phyloP scores from a whole-genome alignment of 2,113 vertebrate genomes.

The Theristicus caerulescens region DNA sequence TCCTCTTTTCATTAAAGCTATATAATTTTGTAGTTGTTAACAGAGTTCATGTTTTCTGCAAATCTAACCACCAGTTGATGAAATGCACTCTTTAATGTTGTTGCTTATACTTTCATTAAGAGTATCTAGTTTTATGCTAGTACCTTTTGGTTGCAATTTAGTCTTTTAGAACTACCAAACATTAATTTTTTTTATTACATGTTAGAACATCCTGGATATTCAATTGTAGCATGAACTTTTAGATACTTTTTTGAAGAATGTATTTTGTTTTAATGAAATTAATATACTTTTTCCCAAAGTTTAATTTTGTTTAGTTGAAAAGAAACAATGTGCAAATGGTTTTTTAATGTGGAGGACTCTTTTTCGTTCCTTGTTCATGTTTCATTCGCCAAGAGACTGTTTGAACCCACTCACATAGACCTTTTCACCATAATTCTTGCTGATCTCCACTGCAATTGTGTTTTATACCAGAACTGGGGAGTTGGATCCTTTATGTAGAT shows the following conservation, averaged over 20 bases:
- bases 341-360: not conserved
- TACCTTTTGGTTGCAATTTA: not conserved
- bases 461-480: not conserved
- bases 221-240: not conserved
- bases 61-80: not conserved
- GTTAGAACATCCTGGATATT: not conserved
- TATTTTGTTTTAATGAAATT: not conserved
- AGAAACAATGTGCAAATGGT: not conserved
- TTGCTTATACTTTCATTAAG: not conserved
- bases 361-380: not conserved
- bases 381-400: not conserved
- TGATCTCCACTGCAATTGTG: not conserved
- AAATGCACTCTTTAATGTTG: not conserved
- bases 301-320: not conserved
- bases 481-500: not conserved
- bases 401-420: not conserved
- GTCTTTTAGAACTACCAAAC: not conserved
- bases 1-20: not conserved
- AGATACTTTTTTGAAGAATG: not conserved
- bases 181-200: not conserved
- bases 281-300: not conserved
- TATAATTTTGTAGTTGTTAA: not conserved
- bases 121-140: not conserved
- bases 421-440: not conserved
- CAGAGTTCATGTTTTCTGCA: not conserved